Evolutionary conservation across 2,113 vertebrate species (phyloP).

Genomic region (Semnopithecus entellus): DNA sequence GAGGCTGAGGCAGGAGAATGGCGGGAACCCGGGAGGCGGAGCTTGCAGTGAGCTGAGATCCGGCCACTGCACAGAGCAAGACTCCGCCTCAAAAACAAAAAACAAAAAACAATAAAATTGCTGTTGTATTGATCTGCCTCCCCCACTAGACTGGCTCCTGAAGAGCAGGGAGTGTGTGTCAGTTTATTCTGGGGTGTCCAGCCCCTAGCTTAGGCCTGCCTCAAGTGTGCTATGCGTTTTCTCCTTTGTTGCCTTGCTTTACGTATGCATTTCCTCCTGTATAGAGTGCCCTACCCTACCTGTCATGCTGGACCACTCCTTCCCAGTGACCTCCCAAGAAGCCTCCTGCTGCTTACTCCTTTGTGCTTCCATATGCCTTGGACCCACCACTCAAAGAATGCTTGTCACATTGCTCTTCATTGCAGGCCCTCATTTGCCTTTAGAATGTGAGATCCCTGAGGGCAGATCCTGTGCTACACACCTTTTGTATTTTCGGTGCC

Average conservation of each 20-base stretch:
- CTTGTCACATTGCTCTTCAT: background rate
- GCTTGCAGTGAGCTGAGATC: too few relatives aligned
- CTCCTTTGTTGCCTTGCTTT: background rate
- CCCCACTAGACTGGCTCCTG: background rate
- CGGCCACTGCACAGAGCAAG: too few relatives aligned
- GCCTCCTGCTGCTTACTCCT: background rate
- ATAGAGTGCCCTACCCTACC: background rate
- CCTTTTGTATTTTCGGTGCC: background rate
- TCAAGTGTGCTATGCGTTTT: background rate
- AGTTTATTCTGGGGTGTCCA: background rate
- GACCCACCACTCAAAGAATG: background rate
- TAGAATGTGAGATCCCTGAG: background rate
- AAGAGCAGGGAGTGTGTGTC: background rate
- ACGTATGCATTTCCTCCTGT: accelerated
- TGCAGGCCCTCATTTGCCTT: background rate
- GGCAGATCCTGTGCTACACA: background rate
- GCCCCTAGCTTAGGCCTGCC: background rate
- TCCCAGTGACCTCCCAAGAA: background rate
- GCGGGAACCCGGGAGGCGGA: too few relatives aligned
- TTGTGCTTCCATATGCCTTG: background rate
- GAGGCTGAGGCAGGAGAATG: too few relatives aligned
- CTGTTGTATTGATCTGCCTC: background rate
- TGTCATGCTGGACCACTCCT: background rate
- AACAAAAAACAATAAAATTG: background rate
- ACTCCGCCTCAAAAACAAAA: too few relatives aligned